Evolutionary conservation across 2,888 invertebrate species (phyloP), one percentile per base, ranked within the genome.

Genomic region (Chloroclystis v-ata): DNA sequence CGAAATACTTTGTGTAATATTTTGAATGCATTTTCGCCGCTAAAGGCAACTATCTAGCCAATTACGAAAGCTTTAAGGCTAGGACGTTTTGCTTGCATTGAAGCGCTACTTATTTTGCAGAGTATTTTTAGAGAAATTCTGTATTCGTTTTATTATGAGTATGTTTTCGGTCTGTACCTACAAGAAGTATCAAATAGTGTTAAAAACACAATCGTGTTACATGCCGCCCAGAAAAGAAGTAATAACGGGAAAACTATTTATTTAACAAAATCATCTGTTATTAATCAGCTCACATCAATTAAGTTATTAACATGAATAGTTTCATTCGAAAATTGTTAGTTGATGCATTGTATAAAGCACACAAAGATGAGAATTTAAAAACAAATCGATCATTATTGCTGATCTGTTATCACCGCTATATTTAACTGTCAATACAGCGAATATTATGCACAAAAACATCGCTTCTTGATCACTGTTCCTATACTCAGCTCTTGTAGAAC

Each of bases 1-100:
- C 62, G 65, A 66, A 51, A 67, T 62, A 68, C 69, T 67, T 58
- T 47, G 51, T 54, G 63, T 60, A 60, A 61, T 59, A 59, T 58
- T 60, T 54, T 54, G 20, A 40, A 35, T 49, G 45, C 45, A 49
- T 26, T 50, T 45, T 38, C 13, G 41, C 16, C 33, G 32, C 44
- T 38, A 33, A 38, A 33, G 38, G 45, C 45, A 45, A 49, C 49
- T 44, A 49, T 42, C 33, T 33, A 45, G 45, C 45, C 44, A 49
- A 45, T 49, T 45, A 49, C 11, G 32, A 28, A 20, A 16, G 28
- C 28, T 45, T 42, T 30, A 42, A 45, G 10, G 28, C 32, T 45
- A 38, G 45, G 37, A 49, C 7, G 29, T 33, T 49, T 41, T 44
- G 30, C 37, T 44, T 49, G 14, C 14, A 44, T 41, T 28, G 14